Evolutionary conservation across 2,888 invertebrate species (phyloP).

Genomic region (Myopa testacea): DNA sequence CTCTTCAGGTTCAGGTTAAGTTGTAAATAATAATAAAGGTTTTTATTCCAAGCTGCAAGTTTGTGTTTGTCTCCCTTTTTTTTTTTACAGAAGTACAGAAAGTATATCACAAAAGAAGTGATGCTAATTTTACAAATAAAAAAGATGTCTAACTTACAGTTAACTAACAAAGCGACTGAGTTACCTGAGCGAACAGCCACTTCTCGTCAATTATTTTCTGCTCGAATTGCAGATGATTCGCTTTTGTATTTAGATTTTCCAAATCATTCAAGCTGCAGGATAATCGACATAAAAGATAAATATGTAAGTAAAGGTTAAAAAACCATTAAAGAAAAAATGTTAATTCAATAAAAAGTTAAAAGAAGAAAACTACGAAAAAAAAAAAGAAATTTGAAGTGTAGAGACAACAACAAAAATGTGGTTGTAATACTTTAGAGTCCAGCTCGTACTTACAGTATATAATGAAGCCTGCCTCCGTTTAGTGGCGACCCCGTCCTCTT

Average conservation of each 20-base stretch:
- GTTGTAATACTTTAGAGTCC: not conserved
- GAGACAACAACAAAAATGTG: not conserved
- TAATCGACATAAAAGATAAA: not conserved
- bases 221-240: slow-evolving; percentile 49
- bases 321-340: slow-evolving; percentile 31
- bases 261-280: slow-evolving; percentile 50
- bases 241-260: slow-evolving; percentile 47
- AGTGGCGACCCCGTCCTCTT: slow-evolving; percentile 48
- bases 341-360: slow-evolving; percentile 16
- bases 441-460: slow-evolving; percentile 53
- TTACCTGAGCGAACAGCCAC: slow-evolving; percentile 67
- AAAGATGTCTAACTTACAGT: not conserved
- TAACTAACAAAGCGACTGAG: slow-evolving; percentile 42
- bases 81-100: too few relatives aligned
- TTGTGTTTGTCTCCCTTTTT: too few relatives aligned
- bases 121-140: not conserved
- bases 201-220: slow-evolving; percentile 65
- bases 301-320: too few relatives aligned
- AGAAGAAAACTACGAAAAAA: slow-evolving; percentile 33
- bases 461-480: slow-evolving; percentile 37
- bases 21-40: too few relatives aligned
- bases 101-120: not conserved
- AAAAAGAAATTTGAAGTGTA: not conserved
- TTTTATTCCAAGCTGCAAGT: too few relatives aligned
- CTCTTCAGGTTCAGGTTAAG: too few relatives aligned